Evolutionary conservation across 1,140 invertebrate species (phyloP), one percentile per base, ranked within the genome.

Genomic region (Polypedilum pembai): DNA sequence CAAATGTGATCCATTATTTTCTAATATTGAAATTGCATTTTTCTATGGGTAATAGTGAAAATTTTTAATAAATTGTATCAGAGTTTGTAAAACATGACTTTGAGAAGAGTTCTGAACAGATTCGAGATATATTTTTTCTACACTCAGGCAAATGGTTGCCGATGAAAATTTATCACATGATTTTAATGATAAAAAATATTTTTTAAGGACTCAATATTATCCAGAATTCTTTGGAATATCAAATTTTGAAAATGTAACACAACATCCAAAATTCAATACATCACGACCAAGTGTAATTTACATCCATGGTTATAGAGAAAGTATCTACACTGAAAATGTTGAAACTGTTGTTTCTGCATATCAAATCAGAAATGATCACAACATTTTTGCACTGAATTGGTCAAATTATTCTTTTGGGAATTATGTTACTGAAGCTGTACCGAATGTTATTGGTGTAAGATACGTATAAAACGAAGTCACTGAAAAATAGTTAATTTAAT

Each of bases 321-420:
- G 20, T 17, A 24, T 41, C 1, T n/a, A 8, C 8, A 17, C 40
- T 45, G 45, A 74, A 20, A 75, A 73, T 74, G 66, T 75, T 7
- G 7, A 69, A 17, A 74, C 75, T 12, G 66, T 75, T 12, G 56
- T 74, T 3, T 2, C 17, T 40, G 75, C 77, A 18, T 78, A 77
- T 73, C 45, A 77, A 17, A 41, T 33, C n/a, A 74, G 76, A 69
- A 77, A 73, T 8, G 77, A 76, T 72, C 74, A 77, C 33, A 79
- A 79, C 76, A 76, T 78, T 73, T 75, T 79, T 56, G 40, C 76
- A 1, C 72, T 79, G 40, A 77, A 79, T 40, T 79, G 78, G 78
- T 75, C 75, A 7, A 74, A 24, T 10, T 65, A 73, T 17, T 41
- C 41, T 40, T 21, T 12, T 63, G 75, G 45, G 63, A 45, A 15